These are phyloP conservation scores for Physeter macrocephalus DNA, from an alignment of 2,113 vertebrate species.

Conservation along the genomic window DNA sequence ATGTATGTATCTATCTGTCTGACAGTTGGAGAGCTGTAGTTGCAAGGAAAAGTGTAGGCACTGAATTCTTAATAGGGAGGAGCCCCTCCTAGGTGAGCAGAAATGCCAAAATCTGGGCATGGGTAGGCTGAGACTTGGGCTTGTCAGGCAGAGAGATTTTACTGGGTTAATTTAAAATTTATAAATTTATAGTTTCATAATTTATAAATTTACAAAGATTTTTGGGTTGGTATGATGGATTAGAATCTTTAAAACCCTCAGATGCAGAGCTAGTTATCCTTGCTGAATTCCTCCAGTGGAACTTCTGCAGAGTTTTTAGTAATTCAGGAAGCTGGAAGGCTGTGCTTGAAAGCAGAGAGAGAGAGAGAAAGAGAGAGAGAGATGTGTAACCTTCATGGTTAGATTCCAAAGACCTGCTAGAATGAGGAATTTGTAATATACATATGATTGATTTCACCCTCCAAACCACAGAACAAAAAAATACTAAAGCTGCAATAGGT, in stretches of 20 bases:
- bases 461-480: neutral
- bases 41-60: neutral
- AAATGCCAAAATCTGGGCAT: neutral
- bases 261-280: neutral
- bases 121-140: neutral
- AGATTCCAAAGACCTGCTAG: neutral
- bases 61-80: neutral
- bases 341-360: neutral
- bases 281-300: neutral
- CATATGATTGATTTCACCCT: neutral
- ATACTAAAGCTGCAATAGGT: neutral
- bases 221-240: neutral
- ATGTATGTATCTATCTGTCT: neutral
- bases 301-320: neutral
- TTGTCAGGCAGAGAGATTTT: neutral
- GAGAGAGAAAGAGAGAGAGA: no score
- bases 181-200: neutral
- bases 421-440: neutral
- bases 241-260: neutral
- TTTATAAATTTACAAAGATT: neutral
- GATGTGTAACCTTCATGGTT: neutral
- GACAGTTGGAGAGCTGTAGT: neutral
- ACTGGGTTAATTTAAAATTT: neutral
- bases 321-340: neutral
- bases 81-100: neutral